phyloP scores from a whole-genome alignment of 1,140 invertebrate species.

The Zaprionus nigranus region DNA sequence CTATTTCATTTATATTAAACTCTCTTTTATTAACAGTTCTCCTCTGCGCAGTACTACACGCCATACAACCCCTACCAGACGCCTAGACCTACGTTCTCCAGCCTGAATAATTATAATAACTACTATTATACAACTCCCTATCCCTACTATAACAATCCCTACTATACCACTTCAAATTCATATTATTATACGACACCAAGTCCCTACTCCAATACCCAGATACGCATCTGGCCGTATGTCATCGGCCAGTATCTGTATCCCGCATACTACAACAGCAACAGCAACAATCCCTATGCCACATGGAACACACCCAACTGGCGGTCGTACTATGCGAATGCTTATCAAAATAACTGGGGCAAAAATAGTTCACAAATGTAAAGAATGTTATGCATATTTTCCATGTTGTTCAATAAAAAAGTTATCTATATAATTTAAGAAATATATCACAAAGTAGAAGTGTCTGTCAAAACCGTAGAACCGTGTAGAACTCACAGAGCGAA shows the following conservation, averaged over 20 bases:
- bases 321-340: conserved; percentile 60
- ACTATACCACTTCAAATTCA: conserved; percentile 41
- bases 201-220: conserved; percentile 48
- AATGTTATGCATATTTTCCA: conserved; percentile 2
- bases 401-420: conserved; percentile 28
- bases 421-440: not conserved
- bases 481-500: conserved; percentile 10
- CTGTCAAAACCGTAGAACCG: not conserved
- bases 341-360: conserved; percentile 59
- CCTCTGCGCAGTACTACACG: conserved; percentile 54
- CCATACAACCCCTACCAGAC: conserved; percentile 68
- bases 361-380: conserved; percentile 43
- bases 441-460: not conserved
- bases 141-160: conserved; percentile 30
- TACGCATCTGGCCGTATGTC: conserved; percentile 77
- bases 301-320: conserved; percentile 60
- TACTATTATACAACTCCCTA: conserved; percentile 66
- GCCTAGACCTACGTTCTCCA: conserved; percentile 63
- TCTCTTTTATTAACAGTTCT: conserved; percentile 19
- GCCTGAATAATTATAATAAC: conserved; percentile 40
- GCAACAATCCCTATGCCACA: conserved; percentile 66
- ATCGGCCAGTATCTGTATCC: conserved; percentile 77
- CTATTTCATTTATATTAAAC: not conserved
- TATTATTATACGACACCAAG: conserved; percentile 46
- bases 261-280: conserved; percentile 62